Evolutionary conservation across 2,888 invertebrate species (phyloP).

Genomic region (Athripsodes cinereus): DNA sequence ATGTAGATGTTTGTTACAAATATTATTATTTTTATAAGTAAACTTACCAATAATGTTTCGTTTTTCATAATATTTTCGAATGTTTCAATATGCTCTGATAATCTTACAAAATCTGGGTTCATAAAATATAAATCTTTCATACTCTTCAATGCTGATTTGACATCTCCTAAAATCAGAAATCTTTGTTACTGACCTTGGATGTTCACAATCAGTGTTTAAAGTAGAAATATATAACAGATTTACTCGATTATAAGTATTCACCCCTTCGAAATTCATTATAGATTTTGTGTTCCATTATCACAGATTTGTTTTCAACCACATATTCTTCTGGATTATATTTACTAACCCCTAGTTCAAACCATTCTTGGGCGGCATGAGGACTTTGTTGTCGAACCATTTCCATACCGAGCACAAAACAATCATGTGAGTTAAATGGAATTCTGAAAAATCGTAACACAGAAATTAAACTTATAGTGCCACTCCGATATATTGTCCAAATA

Average conservation of each 20-base stretch:
- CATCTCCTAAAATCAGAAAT: neutral
- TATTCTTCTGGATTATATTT: neutral
- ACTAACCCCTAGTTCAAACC: neutral
- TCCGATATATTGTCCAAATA: no score
- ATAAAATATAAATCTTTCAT: neutral
- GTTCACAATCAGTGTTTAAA: no score
- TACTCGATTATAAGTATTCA: neutral
- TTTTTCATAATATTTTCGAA: neutral
- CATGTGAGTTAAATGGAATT: neutral
- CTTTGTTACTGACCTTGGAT: no score
- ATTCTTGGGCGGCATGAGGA: neutral
- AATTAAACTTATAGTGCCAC: no score
- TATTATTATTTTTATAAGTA: no score
- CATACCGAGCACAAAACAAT: neutral
- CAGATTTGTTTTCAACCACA: neutral
- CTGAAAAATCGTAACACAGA: neutral
- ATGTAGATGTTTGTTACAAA: no score
- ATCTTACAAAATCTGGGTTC: neutral
- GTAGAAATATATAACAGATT: no score
- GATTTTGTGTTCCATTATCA: neutral
- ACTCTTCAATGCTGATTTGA: neutral
- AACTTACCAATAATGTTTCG: neutral
- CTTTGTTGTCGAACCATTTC: no score
- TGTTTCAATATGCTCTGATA: neutral
- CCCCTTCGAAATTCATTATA: neutral